Percentiles rank a stretch among this genome's conserved stretches.
These are phyloP conservation scores for Mesocricetus auratus DNA, from an alignment of 2,113 vertebrate genomes.

Conservation along the genomic window DNA sequence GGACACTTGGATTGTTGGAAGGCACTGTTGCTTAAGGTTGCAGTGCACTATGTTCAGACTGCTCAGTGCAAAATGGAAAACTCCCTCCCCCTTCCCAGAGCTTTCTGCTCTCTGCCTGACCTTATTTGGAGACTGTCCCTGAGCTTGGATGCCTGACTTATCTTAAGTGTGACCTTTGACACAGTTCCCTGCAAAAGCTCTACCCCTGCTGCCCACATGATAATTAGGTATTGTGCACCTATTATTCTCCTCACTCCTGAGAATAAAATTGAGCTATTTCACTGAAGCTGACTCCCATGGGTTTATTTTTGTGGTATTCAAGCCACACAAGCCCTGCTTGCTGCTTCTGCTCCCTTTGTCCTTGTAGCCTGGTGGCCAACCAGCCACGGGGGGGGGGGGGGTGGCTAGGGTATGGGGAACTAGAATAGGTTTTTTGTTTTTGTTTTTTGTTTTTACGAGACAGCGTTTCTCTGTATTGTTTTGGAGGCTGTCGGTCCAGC, in stretches of 20 bases:
- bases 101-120: neutral
- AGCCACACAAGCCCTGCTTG: neutral
- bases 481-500: too few species aligned
- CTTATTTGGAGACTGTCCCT: neutral
- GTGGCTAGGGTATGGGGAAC: neutral
- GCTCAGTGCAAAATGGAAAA: too few species aligned
- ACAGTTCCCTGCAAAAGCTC: neutral
- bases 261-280: neutral
- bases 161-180: neutral
- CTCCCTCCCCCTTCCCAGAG: too few species aligned
- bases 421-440: neutral
- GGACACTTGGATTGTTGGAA: too few species aligned
- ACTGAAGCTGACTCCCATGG: neutral
- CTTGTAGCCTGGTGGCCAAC: neutral
- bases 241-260: neutral
- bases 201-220: neutral
- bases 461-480: too few species aligned
- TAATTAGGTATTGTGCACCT: neutral
- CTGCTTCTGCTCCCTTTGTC: neutral
- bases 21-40: too few species aligned
- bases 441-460: too few species aligned
- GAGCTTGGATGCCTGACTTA: neutral
- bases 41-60: too few species aligned
- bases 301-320: neutral
- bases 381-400: too few species aligned